Evolutionary conservation across 2,888 invertebrate species (phyloP).

Genomic region (Agrochola litura): DNA sequence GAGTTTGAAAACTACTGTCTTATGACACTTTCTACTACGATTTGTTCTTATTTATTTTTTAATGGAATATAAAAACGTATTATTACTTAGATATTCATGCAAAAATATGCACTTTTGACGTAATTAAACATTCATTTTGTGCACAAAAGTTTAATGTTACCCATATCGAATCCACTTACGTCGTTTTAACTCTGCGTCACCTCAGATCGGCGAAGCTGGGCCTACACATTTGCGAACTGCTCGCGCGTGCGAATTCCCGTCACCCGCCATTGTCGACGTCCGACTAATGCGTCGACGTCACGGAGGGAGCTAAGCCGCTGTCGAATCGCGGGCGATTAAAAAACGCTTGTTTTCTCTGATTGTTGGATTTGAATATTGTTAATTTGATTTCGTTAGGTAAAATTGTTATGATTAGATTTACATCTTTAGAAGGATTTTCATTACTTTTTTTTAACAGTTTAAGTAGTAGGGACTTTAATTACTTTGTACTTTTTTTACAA

Average conservation of each 20-base stretch:
- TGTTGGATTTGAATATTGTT: conserved; percentile 60
- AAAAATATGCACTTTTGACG: neutral
- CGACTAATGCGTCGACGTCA: conserved; percentile 77
- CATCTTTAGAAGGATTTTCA: neutral
- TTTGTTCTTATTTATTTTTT: too few species aligned
- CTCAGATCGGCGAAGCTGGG: conserved; percentile 68
- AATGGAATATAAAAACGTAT: too few species aligned
- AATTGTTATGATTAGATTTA: conserved; percentile 15
- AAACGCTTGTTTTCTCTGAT: conserved; percentile 75
- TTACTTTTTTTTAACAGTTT: too few species aligned
- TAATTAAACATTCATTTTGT: neutral
- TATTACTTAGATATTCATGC: neutral
- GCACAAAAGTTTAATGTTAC: neutral
- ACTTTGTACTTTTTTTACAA: too few species aligned
- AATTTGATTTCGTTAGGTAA: conserved; percentile 50
- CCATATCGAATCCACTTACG: conserved; percentile 43
- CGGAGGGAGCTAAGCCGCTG: conserved; percentile 58
- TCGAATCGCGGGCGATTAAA: conserved; percentile 74
- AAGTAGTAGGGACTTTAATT: neutral
- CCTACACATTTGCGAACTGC: conserved; percentile 73
- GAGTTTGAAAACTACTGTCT: neutral
- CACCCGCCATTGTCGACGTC: conserved; percentile 75
- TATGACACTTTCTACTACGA: too few species aligned
- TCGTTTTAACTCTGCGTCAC: conserved; percentile 33
- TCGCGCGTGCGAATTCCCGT: conserved; percentile 78